Evolutionary conservation across 2,113 vertebrate species (phyloP).

Genomic region (Bombycilla garrulus): DNA sequence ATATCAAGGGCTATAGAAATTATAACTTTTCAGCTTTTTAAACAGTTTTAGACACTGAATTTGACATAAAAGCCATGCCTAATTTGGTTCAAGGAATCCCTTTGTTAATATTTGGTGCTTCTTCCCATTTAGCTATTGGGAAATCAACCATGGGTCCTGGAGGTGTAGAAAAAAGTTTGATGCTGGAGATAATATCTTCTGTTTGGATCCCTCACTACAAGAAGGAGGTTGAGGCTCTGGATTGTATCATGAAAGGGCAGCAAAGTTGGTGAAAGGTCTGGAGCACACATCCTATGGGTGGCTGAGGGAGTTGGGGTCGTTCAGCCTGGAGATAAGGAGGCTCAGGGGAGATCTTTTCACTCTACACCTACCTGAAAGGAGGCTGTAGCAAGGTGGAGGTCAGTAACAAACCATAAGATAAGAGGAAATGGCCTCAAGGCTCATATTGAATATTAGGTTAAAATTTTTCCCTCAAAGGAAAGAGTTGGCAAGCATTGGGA

Average conservation of each 20-base stretch:
- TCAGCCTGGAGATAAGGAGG: not conserved
- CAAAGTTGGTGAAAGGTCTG: fast-evolving
- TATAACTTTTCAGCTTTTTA: not conserved
- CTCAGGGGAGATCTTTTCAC: not conserved
- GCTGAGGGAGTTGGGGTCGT: not conserved
- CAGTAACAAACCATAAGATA: not conserved
- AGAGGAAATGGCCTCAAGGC: not conserved
- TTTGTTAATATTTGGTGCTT: not conserved
- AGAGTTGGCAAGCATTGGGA: not conserved
- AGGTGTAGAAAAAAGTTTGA: not conserved
- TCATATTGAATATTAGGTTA: not conserved
- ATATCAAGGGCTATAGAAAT: not conserved
- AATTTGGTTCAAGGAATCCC: not conserved
- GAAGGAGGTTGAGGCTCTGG: not conserved
- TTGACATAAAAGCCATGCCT: not conserved
- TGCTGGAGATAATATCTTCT: not conserved
- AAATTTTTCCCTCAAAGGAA: not conserved
- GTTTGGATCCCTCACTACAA: not conserved
- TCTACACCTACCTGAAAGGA: not conserved
- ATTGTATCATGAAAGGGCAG: fast-evolving
- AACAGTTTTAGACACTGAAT: not conserved
- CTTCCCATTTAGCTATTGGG: not conserved
- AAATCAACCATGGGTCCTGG: not conserved
- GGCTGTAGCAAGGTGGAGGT: fast-evolving
- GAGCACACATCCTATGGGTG: fast-evolving